Percentiles rank a stretch among this genome's conserved stretches.
phyloP scores from a whole-genome alignment of 2,113 vertebrate species.

The Callionymus lyra region DNA sequence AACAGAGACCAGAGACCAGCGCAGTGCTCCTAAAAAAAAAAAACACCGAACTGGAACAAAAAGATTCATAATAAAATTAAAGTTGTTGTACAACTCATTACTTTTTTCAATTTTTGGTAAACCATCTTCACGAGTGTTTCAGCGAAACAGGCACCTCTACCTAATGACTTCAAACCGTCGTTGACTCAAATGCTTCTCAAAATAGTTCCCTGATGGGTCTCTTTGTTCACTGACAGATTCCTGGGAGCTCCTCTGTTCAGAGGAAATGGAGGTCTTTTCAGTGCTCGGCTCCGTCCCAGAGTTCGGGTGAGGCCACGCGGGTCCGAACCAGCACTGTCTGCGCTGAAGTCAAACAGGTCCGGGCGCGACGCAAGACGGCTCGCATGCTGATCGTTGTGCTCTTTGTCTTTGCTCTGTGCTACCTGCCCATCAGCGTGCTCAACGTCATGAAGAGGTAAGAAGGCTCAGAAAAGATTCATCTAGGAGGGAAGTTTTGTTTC shows the following conservation, averaged over 20 bases:
- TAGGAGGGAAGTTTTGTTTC: too few species aligned
- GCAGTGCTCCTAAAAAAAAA: too few species aligned
- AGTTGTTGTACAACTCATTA: too few species aligned
- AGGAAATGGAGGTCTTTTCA: slow-evolving; percentile 83
- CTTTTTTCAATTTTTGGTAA: too few species aligned
- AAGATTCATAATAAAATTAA: too few species aligned
- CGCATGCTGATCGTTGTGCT: slow-evolving; percentile 95
- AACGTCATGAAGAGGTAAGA: slow-evolving; percentile 92
- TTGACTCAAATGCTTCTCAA: not conserved
- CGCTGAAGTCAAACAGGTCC: slow-evolving; percentile 93
- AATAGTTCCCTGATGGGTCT: not conserved
- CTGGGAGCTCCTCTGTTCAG: slow-evolving; percentile 85
- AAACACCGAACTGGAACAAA: too few species aligned
- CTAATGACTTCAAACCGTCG: too few species aligned
- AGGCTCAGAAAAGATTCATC: not conserved
- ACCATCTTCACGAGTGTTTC: too few species aligned
- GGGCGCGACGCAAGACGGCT: slow-evolving; percentile 85
- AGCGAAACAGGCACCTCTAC: too few species aligned
- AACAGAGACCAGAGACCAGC: too few species aligned
- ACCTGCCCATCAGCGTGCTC: slow-evolving; percentile 92
- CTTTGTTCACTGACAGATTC: slow-evolving; percentile 71
- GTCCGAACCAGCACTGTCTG: slow-evolving; percentile 75
- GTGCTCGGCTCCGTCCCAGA: slow-evolving; percentile 59
- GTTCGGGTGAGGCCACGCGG: slow-evolving; percentile 65
- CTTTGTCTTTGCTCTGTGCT: slow-evolving; percentile 89